Evolutionary conservation across 2,797 vertebrate species (phyloP), one percentile per base, ranked within the genome.

Genomic region (Botia kubotai): DNA sequence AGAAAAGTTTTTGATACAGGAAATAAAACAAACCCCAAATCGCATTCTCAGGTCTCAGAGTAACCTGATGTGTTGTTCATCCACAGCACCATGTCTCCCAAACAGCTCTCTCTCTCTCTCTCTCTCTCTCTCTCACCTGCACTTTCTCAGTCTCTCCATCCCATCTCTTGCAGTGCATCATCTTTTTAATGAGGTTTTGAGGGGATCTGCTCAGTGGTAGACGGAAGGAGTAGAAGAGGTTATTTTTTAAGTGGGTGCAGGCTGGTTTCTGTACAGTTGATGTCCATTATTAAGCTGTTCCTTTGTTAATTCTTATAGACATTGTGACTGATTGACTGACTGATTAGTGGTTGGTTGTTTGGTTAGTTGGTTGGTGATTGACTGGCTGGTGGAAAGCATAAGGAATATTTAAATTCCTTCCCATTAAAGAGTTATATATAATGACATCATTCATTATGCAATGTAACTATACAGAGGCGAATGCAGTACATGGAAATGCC

Each of bases 111-210:
- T 52, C 13, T 53, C 4, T 53, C 17, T 52, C 13, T 52, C 16
- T 14, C 16, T 52, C 50, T 53, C 14, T 17, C 26, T 65, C 29
- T 33, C 14, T 36, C 62, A 62, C 23, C 23, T 62, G 14, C 26
- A 33, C 60, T 16, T 33, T 63, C 14, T 33, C 5, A 16, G 14
- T 12, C 60, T 29, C 14, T 63, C 62, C 62, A 65, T 65, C 2
- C 29, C 8, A 29, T 66, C 33, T n/a, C 14, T 53, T 53, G 50
- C 50, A 53, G 50, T 17, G 50, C 50, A 53, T 53, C 17, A 17
- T 13, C 16, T 66, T 2, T 0, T 73, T 46, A 60, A 73, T 72
- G 16, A 71, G 52, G 21, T 50, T 71, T 55, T 55, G 53, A 55
- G 16, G 12, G 29, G 33, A 58, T 58, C 53, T 21, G 53, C 53